phyloP scores from a whole-genome alignment of 1,140 invertebrate genomes.

The Drosophila parvula region DNA sequence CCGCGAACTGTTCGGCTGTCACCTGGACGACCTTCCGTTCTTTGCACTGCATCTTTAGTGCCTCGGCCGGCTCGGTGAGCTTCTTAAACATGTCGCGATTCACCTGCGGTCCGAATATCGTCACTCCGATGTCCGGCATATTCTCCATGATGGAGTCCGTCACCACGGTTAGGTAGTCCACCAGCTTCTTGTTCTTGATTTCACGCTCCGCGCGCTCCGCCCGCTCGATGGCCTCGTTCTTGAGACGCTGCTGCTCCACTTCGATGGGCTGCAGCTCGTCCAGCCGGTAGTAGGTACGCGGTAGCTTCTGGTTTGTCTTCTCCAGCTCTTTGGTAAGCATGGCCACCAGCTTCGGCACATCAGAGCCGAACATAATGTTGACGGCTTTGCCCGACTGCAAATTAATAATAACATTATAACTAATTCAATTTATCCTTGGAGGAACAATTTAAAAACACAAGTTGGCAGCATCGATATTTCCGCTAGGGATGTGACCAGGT shows the following conservation, averaged over 20 bases:
- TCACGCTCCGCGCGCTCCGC: conserved; percentile 69
- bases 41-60: conserved; percentile 76
- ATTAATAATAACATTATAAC: too few relatives aligned
- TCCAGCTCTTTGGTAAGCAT: conserved; percentile 90
- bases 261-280: conserved; percentile 86
- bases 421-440: not conserved
- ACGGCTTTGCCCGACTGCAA: conserved; percentile 87
- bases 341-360: conserved; percentile 90
- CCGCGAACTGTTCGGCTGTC: conserved; percentile 59
- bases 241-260: conserved; percentile 80
- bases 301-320: conserved; percentile 52
- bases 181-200: conserved; percentile 73
- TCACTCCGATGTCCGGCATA: conserved; percentile 82
- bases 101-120: conserved; percentile 78
- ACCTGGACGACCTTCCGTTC: conserved; percentile 70
- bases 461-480: not conserved
- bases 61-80: conserved; percentile 76
- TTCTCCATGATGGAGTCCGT: conserved; percentile 84
- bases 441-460: not conserved
- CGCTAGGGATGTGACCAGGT: not conserved
- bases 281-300: conserved; percentile 82
- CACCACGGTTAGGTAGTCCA: conserved; percentile 81
- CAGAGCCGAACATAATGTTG: conserved; percentile 92
- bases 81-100: conserved; percentile 82
- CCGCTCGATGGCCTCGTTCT: conserved; percentile 52